Percentiles rank a stretch among this genome's conserved stretches.
Evolutionary conservation across 1,140 invertebrate genomes (phyloP).

Genomic region (Theocolax elegans): DNA sequence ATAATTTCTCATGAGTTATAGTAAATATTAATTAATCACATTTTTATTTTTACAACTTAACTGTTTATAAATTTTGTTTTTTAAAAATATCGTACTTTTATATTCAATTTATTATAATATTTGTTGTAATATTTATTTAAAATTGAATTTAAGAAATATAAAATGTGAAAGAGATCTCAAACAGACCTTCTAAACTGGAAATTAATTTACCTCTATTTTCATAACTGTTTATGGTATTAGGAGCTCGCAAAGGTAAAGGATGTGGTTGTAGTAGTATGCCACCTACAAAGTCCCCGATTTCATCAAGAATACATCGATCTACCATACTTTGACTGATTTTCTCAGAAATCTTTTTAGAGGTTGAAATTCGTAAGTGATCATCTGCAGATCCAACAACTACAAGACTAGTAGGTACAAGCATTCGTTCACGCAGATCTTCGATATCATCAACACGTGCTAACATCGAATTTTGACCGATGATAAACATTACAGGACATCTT

Average conservation of each 20-base stretch:
- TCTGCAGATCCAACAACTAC: constrained; percentile 87
- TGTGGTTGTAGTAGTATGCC: constrained; percentile 71
- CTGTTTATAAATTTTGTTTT: no score
- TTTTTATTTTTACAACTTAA: no score
- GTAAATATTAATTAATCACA: no score
- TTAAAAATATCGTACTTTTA: no score
- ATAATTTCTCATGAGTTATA: no score
- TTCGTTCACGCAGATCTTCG: constrained; percentile 79
- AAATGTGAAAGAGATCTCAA: background rate
- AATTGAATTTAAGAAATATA: no score
- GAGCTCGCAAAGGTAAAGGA: constrained; percentile 69
- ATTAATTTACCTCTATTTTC: constrained; percentile 16
- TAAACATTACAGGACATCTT: constrained; percentile 80
- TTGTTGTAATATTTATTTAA: no score
- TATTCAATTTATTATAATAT: no score
- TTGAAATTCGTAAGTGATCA: constrained; percentile 78
- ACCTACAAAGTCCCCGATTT: constrained; percentile 73
- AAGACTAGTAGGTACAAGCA: constrained; percentile 81
- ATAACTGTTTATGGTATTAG: constrained; percentile 30
- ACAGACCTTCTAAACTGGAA: no score
- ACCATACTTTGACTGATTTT: constrained; percentile 86
- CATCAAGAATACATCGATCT: constrained; percentile 80
- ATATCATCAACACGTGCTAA: constrained; percentile 77
- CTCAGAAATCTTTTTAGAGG: constrained; percentile 77
- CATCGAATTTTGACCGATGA: constrained; percentile 82